Percentiles rank a stretch among this genome's conserved stretches.
Evolutionary conservation across 2,113 vertebrate species (phyloP).

Genomic region (Ramphastos sulfuratus): DNA sequence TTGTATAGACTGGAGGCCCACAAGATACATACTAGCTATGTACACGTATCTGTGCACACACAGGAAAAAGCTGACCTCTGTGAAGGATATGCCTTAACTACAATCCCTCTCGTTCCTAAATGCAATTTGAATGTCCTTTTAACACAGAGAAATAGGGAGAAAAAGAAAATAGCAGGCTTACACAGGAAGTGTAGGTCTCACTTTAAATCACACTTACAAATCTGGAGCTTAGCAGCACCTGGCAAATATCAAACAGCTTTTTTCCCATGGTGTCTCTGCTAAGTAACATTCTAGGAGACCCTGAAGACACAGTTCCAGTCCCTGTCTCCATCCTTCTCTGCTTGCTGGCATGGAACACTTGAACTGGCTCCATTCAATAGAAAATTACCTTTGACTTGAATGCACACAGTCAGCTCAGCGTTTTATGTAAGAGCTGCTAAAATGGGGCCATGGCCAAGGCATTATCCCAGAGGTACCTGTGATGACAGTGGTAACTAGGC

Average conservation of each 20-base stretch:
- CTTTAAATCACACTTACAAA: neutral
- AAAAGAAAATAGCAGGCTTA: conserved; percentile 16
- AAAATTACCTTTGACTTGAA: neutral
- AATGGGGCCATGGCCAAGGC: neutral
- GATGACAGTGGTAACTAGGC: neutral
- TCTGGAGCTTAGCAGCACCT: neutral
- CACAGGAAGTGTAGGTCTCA: neutral
- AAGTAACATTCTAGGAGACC: neutral
- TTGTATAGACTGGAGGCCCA: neutral
- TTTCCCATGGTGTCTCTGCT: neutral
- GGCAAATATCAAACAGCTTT: neutral
- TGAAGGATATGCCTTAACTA: neutral
- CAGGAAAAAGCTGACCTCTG: neutral
- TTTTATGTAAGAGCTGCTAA: neutral
- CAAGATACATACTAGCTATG: neutral
- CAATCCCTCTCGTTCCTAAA: neutral
- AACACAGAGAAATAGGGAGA: neutral
- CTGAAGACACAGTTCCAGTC: neutral
- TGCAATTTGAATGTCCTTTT: neutral
- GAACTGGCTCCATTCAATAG: neutral
- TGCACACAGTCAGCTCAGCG: neutral
- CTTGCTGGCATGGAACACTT: neutral
- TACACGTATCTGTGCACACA: neutral
- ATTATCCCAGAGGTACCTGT: neutral
- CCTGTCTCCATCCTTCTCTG: neutral